Evolutionary conservation across 2,888 invertebrate genomes (phyloP).

Genomic region (Caradrina kadenii): DNA sequence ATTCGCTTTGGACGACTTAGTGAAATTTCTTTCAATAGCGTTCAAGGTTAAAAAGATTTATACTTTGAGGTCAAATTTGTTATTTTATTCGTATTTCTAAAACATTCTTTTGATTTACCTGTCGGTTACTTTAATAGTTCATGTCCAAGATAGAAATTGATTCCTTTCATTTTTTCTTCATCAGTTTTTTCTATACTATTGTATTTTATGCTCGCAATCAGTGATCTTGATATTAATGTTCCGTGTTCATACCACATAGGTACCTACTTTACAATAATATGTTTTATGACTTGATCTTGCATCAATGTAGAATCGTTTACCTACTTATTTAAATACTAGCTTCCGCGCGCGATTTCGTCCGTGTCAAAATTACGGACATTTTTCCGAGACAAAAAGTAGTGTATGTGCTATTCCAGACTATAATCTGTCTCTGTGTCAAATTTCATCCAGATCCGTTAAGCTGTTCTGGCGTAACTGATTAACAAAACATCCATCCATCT

Average conservation of each 20-base stretch:
- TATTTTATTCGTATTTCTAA: conserved; percentile 17
- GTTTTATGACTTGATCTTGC: conserved; percentile 7
- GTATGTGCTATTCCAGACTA: too few relatives aligned
- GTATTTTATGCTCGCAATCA: conserved; percentile 35
- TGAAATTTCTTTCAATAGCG: conserved; percentile 68
- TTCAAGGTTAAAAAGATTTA: conserved; percentile 59
- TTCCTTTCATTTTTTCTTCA: background rate
- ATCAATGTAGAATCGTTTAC: background rate
- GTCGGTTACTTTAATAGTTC: background rate
- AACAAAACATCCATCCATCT: too few relatives aligned
- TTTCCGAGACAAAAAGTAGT: too few relatives aligned
- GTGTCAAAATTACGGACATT: too few relatives aligned
- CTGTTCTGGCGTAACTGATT: too few relatives aligned
- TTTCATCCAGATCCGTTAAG: too few relatives aligned
- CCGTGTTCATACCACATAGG: background rate
- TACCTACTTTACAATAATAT: conserved; percentile 3
- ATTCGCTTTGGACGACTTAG: conserved; percentile 62
- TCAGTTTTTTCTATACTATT: background rate
- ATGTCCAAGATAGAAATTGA: background rate
- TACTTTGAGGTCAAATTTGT: conserved; percentile 45
- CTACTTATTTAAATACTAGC: too few relatives aligned
- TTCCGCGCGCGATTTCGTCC: too few relatives aligned
- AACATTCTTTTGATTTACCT: background rate
- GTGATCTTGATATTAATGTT: conserved; percentile 36
- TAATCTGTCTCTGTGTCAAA: too few relatives aligned